Conservation (phyloP, 2,888 invertebrate genomes). For the Lasioglossum figueresi region DNA sequence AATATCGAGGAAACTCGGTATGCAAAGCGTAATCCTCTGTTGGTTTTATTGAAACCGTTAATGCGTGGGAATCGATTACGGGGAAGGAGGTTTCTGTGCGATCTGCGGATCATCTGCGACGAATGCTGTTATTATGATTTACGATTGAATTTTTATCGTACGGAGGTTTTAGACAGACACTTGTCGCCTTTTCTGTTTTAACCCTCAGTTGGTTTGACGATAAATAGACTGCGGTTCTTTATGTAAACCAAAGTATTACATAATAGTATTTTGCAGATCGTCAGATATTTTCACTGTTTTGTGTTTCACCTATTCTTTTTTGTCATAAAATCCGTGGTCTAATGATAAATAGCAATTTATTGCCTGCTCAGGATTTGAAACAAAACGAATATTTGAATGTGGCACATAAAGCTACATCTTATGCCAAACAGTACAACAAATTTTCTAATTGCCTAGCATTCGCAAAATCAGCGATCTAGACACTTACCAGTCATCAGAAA, state of each 20-base stretch:
- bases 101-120: neutral
- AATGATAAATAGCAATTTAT: neutral
- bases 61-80: constrained; percentile 30
- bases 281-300: no score
- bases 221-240: no score
- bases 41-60: neutral
- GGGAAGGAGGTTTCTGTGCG: neutral
- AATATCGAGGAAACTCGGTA: neutral
- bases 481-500: no score
- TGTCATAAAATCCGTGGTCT: no score
- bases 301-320: no score
- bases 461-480: no score
- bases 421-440: neutral
- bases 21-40: neutral
- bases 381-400: neutral
- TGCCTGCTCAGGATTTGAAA: neutral
- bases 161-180: neutral
- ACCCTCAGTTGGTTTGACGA: neutral
- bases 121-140: neutral
- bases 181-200: neutral
- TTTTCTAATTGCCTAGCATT: neutral
- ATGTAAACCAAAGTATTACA: no score
- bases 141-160: neutral
- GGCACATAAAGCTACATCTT: neutral
- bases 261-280: no score